These are phyloP conservation scores for Cantharis nigra DNA, from an alignment of 2,888 invertebrate species.

Conservation along the genomic window DNA sequence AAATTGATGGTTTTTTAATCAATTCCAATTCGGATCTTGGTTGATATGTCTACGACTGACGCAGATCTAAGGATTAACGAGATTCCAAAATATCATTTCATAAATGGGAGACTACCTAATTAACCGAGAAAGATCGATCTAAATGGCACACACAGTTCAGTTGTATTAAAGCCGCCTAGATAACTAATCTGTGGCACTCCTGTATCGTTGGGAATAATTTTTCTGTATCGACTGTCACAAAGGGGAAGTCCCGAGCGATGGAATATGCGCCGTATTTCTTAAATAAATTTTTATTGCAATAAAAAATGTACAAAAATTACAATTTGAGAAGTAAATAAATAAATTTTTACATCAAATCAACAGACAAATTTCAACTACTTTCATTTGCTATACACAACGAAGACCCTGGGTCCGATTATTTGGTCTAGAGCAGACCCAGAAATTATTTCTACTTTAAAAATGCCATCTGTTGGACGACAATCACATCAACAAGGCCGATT, in stretches of 20 bases:
- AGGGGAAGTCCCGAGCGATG: too few species aligned
- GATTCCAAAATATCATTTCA: too few species aligned
- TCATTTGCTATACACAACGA: neutral
- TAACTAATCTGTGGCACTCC: too few species aligned
- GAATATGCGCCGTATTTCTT: neutral
- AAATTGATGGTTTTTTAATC: neutral
- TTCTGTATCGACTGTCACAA: too few species aligned
- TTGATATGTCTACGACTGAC: too few species aligned
- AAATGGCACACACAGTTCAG: too few species aligned
- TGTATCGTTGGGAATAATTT: too few species aligned
- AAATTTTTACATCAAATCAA: neutral
- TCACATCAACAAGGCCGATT: neutral
- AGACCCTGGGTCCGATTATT: neutral
- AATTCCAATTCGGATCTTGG: too few species aligned
- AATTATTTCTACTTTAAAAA: neutral
- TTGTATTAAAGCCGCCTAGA: too few species aligned
- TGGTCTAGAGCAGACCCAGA: neutral
- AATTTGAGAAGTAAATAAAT: neutral
- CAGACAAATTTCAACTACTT: neutral
- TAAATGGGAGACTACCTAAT: too few species aligned
- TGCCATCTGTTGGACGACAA: neutral
- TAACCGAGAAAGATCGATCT: too few species aligned
- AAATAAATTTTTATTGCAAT: neutral
- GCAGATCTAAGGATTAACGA: too few species aligned
- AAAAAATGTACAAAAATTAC: neutral